phyloP scores from a whole-genome alignment of 1,140 invertebrate genomes.

The Pseudomyrmex cubaensis region DNA sequence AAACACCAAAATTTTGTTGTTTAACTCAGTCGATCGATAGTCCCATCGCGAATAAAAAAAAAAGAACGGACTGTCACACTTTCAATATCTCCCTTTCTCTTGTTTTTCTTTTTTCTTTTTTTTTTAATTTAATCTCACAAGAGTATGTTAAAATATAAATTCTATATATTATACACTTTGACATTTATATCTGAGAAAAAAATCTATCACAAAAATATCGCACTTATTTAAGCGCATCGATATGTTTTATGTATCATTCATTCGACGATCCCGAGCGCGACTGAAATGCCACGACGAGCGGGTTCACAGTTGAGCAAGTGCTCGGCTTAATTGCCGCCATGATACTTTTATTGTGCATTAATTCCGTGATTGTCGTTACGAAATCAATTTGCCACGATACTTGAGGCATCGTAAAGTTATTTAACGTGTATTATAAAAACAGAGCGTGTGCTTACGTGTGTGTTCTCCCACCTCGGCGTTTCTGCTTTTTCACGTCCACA shows the following conservation, averaged over 20 bases:
- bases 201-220: neutral
- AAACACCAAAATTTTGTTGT: neutral
- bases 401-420: conserved; percentile 74
- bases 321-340: conserved; percentile 72
- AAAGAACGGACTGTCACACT: neutral
- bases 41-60: neutral
- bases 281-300: conserved; percentile 58
- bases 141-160: too few species aligned
- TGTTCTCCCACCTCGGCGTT: conserved; percentile 38
- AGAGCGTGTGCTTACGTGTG: conserved; percentile 65
- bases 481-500: conserved; percentile 17
- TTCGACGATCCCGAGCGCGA: conserved; percentile 54
- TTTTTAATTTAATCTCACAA: too few species aligned
- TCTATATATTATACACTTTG: too few species aligned
- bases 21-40: neutral
- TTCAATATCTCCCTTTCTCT: neutral
- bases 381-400: conserved; percentile 77
- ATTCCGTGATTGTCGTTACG: conserved; percentile 77
- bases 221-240: conserved; percentile 24
- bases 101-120: too few species aligned
- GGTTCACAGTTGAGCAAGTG: conserved; percentile 70
- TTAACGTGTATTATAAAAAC: conserved; percentile 79
- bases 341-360: conserved; percentile 77
- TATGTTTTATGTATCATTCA: conserved; percentile 65
- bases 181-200: neutral